Evolutionary conservation across 2,113 vertebrate genomes (phyloP), one percentile per base, ranked within the genome.

Genomic region (Rana temporaria): DNA sequence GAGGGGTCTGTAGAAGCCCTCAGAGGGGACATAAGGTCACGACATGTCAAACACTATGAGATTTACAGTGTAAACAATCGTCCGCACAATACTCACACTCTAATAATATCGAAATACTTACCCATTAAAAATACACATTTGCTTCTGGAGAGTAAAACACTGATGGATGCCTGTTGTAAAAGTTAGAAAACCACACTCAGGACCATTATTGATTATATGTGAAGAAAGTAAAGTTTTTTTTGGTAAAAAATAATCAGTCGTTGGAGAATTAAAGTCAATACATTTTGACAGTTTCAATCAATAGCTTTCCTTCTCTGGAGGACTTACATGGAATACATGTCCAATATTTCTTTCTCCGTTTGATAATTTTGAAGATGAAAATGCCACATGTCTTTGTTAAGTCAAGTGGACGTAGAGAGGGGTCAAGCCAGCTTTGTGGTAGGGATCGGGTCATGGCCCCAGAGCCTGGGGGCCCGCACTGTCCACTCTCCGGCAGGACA

Each of bases 371-470:
- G 7, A 53, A 30, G 63, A 34, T 63, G 30, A 32, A 75, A 75
- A 75, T 75, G 73, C 34, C 59, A 76, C 74, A 74, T 38, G 42
- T 77, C 34, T 65, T 64, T 53, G 60, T 77, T 17, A 77, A 64
- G 85, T 80, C 72, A 79, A 84, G 78, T 56, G 84, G 81, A 60
- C 59, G n/a, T 24, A 57, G 72, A 85, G 72, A 70, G 72, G 68
- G 83, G 86, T 87, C 81, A 82, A 64, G 75, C 85, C 70, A 77
- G 85, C 85, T 85, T 66, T 77, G 86, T 87, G 20, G 55, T 72
- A 89, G 56, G 26, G 19, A 42, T 18, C 72, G 24, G 72, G 72
- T 75, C 72, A 75, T 7, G 57, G 56, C 56, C 71, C 26, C 55
- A 14, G 70, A 56, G 24, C 70, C 71, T 20, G 19, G 42, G 72